Base-by-base conservation (phyloP, 2,113 vertebrate genomes). In the Thymallus thymallus region DNA sequence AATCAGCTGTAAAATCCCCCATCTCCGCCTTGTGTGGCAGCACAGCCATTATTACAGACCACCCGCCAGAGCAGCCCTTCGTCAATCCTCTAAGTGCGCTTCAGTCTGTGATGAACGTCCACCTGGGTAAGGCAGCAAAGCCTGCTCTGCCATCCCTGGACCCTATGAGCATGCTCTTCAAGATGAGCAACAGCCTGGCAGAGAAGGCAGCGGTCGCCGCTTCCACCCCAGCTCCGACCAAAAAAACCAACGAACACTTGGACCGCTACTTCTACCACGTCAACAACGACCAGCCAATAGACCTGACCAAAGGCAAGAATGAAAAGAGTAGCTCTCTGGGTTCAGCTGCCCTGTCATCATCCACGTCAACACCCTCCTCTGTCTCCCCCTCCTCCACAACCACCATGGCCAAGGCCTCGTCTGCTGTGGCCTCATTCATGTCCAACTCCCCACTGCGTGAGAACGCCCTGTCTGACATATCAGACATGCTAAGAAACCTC, bases 131-230 rank as follows among this genome's bases (percentile, higher is more conserved):
- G 88, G 98, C 98, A 0, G 96, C 98, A 61, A 99, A 99, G 82
- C 98, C 98, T 0, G 96, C 97, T 35, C 87, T 98, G 85, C 98
- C 98, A 0, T 93, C 96, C 45, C 93, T 99, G 16, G 98, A 99
- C 89, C 98, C 98, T 70, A 99, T 99, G 96, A 99, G 97, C 87
- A 99, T 99, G 97, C 93, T 99, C 65, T 98, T 99, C 88, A 99
- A 98, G 93, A 99, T 99, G 97, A 99, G 97, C 94, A 98, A 99
- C 86, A 99, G 95, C 90, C 89, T 99, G 88, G 97, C 96, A 0
- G 98, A 99, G 87, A 99, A 99, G 91, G 97, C 98, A 1, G 96
- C 97, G 0, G 95, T 98, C 85, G 97, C 97, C 16, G 94, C 92
- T 32, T 93, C 92, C 74, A 92, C 96, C 26, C 96, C 97, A 29